These are phyloP conservation scores for Lamellibrachia satsuma DNA, from an alignment of 2,888 invertebrate species.

Conservation along the genomic window DNA sequence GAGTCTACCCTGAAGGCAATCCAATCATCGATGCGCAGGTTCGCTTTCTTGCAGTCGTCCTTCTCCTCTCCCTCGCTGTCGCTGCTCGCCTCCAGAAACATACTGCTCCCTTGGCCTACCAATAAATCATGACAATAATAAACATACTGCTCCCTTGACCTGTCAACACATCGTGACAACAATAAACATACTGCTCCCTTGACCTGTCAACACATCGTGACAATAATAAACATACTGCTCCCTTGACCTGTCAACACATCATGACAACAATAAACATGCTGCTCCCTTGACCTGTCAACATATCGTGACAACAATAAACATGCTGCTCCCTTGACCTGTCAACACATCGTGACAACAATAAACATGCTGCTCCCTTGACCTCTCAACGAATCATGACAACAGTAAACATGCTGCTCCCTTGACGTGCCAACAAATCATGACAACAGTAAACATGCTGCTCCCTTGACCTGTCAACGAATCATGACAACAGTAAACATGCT, in stretches of 20 bases:
- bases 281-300: background rate
- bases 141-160: background rate
- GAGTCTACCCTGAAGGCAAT: slow-evolving; percentile 77
- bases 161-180: background rate
- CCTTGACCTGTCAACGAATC: too few relatives aligned
- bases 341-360: background rate
- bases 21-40: slow-evolving; percentile 79
- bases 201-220: background rate
- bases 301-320: background rate
- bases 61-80: slow-evolving; percentile 70
- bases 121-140: background rate
- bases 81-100: slow-evolving; percentile 43
- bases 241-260: background rate
- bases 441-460: too few relatives aligned
- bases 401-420: too few relatives aligned
- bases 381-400: too few relatives aligned
- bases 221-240: background rate
- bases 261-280: background rate
- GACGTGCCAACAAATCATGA: too few relatives aligned
- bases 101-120: background rate
- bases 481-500: too few relatives aligned
- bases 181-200: background rate
- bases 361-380: too few relatives aligned
- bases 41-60: slow-evolving; percentile 67
- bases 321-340: background rate